Evolutionary conservation across 2,888 invertebrate species (phyloP).

Genomic region (Rotaria socialis): DNA sequence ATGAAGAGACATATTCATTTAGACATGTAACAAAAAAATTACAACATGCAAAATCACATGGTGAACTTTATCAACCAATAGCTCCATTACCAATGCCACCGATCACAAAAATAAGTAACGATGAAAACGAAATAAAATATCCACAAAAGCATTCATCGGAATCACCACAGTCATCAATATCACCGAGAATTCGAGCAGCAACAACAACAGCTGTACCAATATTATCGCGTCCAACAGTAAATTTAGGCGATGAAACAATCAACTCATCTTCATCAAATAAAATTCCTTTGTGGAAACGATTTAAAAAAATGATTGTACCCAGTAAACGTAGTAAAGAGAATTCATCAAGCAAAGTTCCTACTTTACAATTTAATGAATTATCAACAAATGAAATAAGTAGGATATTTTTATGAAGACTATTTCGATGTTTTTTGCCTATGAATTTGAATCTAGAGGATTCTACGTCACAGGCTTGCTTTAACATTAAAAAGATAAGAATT

Average conservation of each 20-base stretch:
- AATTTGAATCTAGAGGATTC: not conserved
- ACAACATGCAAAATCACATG: constrained; percentile 19
- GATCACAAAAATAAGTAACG: not conserved
- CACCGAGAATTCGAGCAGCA: not conserved
- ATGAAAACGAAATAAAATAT: constrained; percentile 9
- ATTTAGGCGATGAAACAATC: not conserved
- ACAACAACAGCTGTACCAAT: not conserved
- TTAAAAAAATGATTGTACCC: not conserved
- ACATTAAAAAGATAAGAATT: not conserved
- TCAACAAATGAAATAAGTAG: not conserved
- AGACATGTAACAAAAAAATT: not conserved
- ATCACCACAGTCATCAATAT: not conserved
- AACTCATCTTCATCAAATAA: not conserved
- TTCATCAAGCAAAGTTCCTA: not conserved
- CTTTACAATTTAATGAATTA: not conserved
- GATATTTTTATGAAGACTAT: not conserved
- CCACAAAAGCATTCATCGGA: not conserved
- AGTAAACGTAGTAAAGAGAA: not conserved
- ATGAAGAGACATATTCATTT: not conserved
- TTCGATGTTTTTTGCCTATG: too few species aligned
- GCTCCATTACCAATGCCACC: not conserved
- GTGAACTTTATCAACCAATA: not conserved
- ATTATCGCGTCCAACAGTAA: not conserved
- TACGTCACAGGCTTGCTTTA: not conserved
- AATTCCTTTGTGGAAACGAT: constrained; percentile 8